A percentile compares a stretch with the other conserved stretches of the same genome.
These are phyloP conservation scores for Yponomeuta evonymella DNA, from an alignment of 2,888 invertebrate genomes.

Conservation along the genomic window DNA sequence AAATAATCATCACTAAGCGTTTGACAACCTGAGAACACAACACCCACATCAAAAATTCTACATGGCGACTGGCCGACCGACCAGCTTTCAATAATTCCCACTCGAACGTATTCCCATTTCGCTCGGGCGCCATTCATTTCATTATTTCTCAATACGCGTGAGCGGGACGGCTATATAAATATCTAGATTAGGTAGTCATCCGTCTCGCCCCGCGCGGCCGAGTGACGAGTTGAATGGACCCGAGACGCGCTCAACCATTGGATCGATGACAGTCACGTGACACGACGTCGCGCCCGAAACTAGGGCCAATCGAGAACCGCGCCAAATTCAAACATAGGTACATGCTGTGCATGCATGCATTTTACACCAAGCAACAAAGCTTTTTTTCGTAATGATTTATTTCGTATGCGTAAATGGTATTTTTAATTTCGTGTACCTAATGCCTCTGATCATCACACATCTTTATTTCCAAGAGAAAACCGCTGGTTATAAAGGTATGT, in stretches of 20 bases:
- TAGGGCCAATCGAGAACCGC: constrained; percentile 14
- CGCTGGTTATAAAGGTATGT: too few species aligned
- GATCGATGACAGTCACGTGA: constrained; percentile 75
- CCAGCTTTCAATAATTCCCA: constrained; percentile 72
- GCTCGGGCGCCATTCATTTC: constrained; percentile 71
- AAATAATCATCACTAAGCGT: constrained; percentile 71
- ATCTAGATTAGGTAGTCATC: constrained; percentile 34
- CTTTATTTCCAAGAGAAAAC: too few species aligned
- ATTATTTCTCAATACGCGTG: constrained; percentile 66
- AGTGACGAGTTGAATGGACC: constrained; percentile 73
- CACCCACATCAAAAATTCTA: constrained; percentile 75
- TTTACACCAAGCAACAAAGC: background rate
- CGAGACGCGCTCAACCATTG: constrained; percentile 75
- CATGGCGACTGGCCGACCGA: constrained; percentile 64
- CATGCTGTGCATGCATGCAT: background rate
- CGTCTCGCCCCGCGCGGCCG: constrained; percentile 12
- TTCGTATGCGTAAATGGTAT: too few species aligned
- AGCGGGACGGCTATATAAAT: constrained; percentile 63
- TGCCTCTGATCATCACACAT: too few species aligned
- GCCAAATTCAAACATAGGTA: constrained; percentile 11
- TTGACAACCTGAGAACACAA: constrained; percentile 69
- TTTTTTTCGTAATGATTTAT: too few species aligned
- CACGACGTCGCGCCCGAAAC: constrained; percentile 54
- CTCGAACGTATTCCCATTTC: constrained; percentile 69
- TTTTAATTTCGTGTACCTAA: too few species aligned